Evolutionary conservation across 2,797 vertebrate genomes (phyloP).

Genomic region (Erpetoichthys calabaricus): DNA sequence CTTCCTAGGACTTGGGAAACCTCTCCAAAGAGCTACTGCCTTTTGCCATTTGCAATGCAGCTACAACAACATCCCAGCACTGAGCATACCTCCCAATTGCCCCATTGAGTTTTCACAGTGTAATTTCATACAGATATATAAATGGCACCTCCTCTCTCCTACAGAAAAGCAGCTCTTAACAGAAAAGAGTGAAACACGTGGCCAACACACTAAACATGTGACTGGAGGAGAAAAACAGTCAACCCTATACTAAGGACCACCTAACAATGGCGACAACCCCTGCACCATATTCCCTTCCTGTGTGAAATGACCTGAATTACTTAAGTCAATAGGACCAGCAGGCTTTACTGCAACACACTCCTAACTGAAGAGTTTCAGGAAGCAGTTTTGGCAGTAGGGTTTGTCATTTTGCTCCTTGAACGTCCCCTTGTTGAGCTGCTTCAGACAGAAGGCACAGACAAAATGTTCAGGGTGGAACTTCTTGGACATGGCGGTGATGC

Average conservation of each 20-base stretch:
- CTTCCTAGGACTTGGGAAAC: background rate
- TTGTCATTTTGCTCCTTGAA: conserved; percentile 98
- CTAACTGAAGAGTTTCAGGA: conserved; percentile 94
- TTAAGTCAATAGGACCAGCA: background rate
- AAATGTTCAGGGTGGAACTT: conserved; percentile 98
- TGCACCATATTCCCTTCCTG: no score
- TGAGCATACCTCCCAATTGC: no score
- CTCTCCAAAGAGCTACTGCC: conserved; percentile 20
- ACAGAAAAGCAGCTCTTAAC: no score
- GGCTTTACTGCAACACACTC: background rate
- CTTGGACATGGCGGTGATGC: conserved; percentile 93
- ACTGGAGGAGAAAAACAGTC: background rate
- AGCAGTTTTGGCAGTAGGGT: conserved; percentile 96
- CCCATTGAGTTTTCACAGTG: no score
- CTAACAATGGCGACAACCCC: background rate
- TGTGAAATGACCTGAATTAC: background rate
- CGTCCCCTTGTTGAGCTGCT: conserved; percentile 97
- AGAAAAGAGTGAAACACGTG: background rate
- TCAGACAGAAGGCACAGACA: conserved; percentile 95
- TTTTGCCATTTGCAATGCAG: conserved; percentile 11
- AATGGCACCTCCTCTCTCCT: no score
- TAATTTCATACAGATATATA: no score
- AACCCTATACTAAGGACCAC: background rate
- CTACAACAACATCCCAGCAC: no score
- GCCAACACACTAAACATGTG: background rate